Percentiles rank a stretch among this genome's conserved stretches.
These are phyloP conservation scores for Rostratula benghalensis DNA, from an alignment of 2,113 vertebrate species.

Conservation along the genomic window DNA sequence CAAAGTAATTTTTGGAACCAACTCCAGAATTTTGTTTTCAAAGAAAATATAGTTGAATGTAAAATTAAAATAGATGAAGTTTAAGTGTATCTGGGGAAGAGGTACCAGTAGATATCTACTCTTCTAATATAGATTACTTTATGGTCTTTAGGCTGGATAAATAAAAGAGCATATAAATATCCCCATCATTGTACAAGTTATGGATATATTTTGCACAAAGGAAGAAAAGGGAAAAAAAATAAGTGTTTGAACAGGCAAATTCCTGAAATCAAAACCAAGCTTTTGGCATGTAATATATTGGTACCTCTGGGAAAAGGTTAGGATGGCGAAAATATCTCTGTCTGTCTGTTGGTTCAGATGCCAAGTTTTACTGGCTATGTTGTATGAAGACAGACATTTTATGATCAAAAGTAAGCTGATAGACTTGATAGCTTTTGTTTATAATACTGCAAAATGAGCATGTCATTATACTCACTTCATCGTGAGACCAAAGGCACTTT, in stretches of 20 bases:
- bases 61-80: conserved; percentile 32
- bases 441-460: not conserved
- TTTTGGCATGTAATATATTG: not conserved
- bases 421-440: not conserved
- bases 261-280: not conserved
- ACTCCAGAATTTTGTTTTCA: not conserved
- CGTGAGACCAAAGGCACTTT: fast-evolving
- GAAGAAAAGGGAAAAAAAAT: not conserved
- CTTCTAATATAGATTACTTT: conserved; percentile 1
- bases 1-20: not conserved
- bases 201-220: not conserved
- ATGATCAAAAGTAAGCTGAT: not conserved
- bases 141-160: not conserved
- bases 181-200: not conserved
- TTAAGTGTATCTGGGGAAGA: not conserved
- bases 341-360: not conserved
- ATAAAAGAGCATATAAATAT: not conserved
- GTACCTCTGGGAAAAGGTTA: not conserved
- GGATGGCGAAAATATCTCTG: not conserved
- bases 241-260: not conserved
- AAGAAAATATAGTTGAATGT: conserved; percentile 27
- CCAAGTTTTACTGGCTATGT: not conserved
- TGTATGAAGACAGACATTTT: not conserved
- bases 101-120: not conserved
- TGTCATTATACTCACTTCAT: not conserved